Evolutionary conservation across 1,140 invertebrate species (phyloP).

Genomic region (Triops longicaudatus): DNA sequence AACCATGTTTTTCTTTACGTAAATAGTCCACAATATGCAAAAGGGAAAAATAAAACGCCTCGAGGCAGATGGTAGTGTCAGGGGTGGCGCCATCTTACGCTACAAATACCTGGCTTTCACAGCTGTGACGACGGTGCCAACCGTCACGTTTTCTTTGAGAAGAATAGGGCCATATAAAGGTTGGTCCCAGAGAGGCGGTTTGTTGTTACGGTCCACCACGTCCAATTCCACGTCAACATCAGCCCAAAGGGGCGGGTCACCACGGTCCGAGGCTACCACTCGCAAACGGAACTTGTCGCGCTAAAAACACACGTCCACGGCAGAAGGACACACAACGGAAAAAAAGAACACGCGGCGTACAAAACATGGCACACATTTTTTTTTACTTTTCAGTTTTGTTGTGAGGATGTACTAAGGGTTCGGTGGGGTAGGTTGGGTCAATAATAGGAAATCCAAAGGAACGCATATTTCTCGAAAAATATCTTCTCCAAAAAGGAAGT

Average conservation of each 20-base stretch:
- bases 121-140: slow-evolving; percentile 91
- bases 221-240: slow-evolving; percentile 93
- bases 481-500: too few relatives aligned
- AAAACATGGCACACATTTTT: slow-evolving; percentile 15
- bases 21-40: too few relatives aligned
- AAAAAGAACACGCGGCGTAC: slow-evolving; percentile 14
- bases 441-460: slow-evolving; percentile 4
- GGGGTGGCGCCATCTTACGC: slow-evolving; percentile 21
- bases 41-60: background rate
- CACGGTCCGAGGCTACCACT: slow-evolving; percentile 86
- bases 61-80: background rate
- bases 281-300: slow-evolving; percentile 87
- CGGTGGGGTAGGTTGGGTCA: background rate
- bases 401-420: background rate
- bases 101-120: slow-evolving; percentile 87
- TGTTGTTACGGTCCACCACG: slow-evolving; percentile 95
- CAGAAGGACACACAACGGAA: slow-evolving; percentile 32
- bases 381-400: background rate
- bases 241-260: slow-evolving; percentile 73
- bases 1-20: too few relatives aligned
- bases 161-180: slow-evolving; percentile 87
- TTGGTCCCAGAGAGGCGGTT: slow-evolving; percentile 89
- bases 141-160: slow-evolving; percentile 95
- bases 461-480: background rate
- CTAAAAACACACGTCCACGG: slow-evolving; percentile 51